Evolutionary conservation across 2,797 vertebrate species (phyloP), one percentile per base, ranked within the genome.

Genomic region (Eupleurogrammus muticus): DNA sequence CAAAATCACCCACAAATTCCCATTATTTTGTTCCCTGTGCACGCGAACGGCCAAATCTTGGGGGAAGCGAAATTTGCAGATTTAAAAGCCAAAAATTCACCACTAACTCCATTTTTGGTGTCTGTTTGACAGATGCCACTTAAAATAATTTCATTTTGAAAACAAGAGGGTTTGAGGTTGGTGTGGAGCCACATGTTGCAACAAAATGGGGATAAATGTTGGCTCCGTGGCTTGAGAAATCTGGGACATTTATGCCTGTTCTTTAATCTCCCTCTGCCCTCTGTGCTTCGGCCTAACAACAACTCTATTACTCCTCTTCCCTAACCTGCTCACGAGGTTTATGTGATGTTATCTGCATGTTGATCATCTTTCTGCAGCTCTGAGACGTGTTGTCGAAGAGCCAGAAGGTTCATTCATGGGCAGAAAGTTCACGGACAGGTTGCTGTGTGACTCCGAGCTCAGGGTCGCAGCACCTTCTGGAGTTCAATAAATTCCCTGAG

Each of bases 401-500:
- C 19, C 71, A 23, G 19, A 5, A 53, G 65, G 34, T 82, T 65
- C 23, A 77, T 40, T 56, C 63, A 51, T 38, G 69, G 52, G 47
- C 58, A 36, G 53, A 77, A 82, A 83, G 82, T 83, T 88, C 79
- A 79, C 57, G 9, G 63, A 81, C 83, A 82, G 82, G 81, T 81
- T 79, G 73, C 77, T 71, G 74, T 69, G 78, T 51, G 75, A 81
- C 84, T 82, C 78, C 71, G 71, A 82, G 73, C 77, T 83, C 73
- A 86, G 77, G 82, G 81, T 80, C 79, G 83, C 85, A 79, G 89
- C 89, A 91, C 87, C 82, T 88, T 89, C 83, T 87, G 61, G 1
- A 75, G 86, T 90, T 87, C 80, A 77, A 77, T 80, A 83, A 83
- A 87, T 87, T 87, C 91, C 90, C 92, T 77, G 73, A 70, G 83